These are phyloP conservation scores for Nyctibius bracteatus DNA, from an alignment of 2,113 vertebrate genomes.

Conservation along the genomic window DNA sequence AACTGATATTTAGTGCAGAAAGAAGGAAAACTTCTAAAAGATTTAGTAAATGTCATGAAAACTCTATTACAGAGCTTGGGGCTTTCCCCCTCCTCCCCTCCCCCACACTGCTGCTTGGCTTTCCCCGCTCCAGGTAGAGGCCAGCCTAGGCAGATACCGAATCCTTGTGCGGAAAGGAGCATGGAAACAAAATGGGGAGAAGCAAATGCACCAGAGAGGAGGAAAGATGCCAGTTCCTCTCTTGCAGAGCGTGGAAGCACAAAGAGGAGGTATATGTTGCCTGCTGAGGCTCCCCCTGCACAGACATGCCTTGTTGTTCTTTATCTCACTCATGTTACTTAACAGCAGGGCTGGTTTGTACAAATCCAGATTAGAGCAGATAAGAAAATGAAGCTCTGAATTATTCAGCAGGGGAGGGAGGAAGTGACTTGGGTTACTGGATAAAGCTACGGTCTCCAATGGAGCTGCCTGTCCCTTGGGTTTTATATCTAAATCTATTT, in stretches of 20 bases:
- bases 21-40: constrained; percentile 53
- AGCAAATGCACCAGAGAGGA: background rate
- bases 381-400: constrained; percentile 54
- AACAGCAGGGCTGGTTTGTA: constrained; percentile 43
- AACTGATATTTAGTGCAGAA: constrained; percentile 66
- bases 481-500: constrained; percentile 34
- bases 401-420: constrained; percentile 30
- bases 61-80: constrained; percentile 37
- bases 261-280: constrained; percentile 4
- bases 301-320: constrained; percentile 20
- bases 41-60: constrained; percentile 61
- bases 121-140: background rate
- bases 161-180: background rate
- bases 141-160: background rate
- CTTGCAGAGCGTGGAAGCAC: background rate
- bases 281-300: background rate
- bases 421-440: background rate
- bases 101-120: too few species aligned
- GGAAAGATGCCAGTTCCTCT: background rate
- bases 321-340: constrained; percentile 31
- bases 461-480: background rate
- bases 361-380: constrained; percentile 44
- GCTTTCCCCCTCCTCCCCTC: too few species aligned
- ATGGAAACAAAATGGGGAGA: background rate
- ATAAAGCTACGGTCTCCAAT: background rate